phyloP scores from a whole-genome alignment of 1,140 invertebrate genomes.

The Microplitis demolitor region DNA sequence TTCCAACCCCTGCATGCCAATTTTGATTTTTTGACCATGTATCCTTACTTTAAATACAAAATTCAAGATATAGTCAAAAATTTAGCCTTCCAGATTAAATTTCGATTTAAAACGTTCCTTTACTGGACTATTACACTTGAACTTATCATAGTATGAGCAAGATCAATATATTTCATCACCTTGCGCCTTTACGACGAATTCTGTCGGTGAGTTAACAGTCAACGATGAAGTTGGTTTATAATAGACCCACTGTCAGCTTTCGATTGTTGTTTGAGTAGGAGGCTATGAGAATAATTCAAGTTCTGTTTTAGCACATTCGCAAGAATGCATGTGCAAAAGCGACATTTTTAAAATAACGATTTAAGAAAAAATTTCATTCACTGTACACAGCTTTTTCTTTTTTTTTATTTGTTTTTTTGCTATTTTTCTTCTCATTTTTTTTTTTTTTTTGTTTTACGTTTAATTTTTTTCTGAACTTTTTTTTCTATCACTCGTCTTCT shows the following conservation, averaged over 20 bases:
- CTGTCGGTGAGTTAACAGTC: constrained; percentile 47
- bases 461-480: background rate
- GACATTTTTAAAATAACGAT: constrained; percentile 19
- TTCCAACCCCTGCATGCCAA: too few species aligned
- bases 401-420: too few species aligned
- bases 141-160: constrained; percentile 48
- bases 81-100: too few species aligned
- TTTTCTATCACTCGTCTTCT: background rate
- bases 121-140: background rate
- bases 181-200: constrained; percentile 50
- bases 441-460: background rate
- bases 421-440: background rate
- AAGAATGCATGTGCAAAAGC: constrained; percentile 33
- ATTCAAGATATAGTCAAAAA: too few species aligned
- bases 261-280: constrained; percentile 53
- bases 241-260: constrained; percentile 44
- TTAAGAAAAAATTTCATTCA: background rate
- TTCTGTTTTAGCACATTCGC: constrained; percentile 44
- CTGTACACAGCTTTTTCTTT: background rate
- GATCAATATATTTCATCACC: constrained; percentile 51
- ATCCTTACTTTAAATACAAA: too few species aligned
- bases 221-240: constrained; percentile 55
- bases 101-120: too few species aligned
- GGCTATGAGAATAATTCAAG: constrained; percentile 56
- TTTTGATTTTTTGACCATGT: too few species aligned